These are phyloP conservation scores for Nephrotoma flavescens DNA, from an alignment of 2,888 invertebrate genomes.

Conservation along the genomic window DNA sequence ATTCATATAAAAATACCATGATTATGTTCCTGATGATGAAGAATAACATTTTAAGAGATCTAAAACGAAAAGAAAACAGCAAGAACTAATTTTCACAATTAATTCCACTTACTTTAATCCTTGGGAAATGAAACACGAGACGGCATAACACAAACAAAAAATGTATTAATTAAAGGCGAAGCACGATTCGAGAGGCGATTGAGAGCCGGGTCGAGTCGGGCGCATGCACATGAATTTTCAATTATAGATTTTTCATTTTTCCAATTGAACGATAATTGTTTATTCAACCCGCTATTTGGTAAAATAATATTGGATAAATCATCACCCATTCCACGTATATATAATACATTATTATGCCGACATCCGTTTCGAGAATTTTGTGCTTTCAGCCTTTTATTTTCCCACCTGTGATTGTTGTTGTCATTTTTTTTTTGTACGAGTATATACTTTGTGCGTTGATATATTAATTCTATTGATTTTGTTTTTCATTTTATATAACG, in stretches of 20 bases:
- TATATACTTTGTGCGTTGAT: neutral
- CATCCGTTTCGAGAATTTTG: neutral
- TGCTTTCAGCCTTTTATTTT: neutral
- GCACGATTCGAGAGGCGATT: neutral
- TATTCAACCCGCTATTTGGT: neutral
- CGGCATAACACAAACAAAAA: neutral
- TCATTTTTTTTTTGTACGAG: neutral
- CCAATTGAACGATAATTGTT: neutral
- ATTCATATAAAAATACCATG: neutral
- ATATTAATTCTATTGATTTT: neutral
- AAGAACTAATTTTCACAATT: neutral
- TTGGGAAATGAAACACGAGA: neutral
- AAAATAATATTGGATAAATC: neutral
- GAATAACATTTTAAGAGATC: neutral
- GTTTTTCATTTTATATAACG: neutral
- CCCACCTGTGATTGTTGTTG: neutral
- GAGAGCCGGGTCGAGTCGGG: too few relatives aligned
- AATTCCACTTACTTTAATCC: neutral
- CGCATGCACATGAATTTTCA: neutral
- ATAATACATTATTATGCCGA: neutral
- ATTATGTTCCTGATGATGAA: neutral
- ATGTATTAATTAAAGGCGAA: neutral
- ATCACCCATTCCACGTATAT: neutral
- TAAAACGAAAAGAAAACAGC: neutral
- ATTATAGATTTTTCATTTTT: neutral